Evolutionary conservation across 2,888 invertebrate genomes (phyloP).

Genomic region (Drosophila diplacantha): DNA sequence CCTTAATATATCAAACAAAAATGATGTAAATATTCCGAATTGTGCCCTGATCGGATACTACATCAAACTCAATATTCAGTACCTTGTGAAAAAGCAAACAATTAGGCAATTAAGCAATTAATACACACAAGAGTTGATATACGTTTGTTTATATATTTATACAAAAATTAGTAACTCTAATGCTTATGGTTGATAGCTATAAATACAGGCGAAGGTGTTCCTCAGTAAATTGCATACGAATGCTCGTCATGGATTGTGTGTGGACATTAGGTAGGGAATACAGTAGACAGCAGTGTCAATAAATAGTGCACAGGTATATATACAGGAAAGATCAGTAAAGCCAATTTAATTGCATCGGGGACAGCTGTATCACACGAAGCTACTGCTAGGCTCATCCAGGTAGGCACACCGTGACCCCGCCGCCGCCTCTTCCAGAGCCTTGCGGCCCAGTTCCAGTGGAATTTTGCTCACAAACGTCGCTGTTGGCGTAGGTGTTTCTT

Average conservation of each 20-base stretch:
- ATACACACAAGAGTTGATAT: neutral
- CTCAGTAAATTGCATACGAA: conserved; percentile 29
- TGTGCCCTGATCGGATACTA: too few relatives aligned
- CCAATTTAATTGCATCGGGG: conserved; percentile 15
- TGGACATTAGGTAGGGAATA: conserved; percentile 27
- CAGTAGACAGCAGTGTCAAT: conserved; percentile 20
- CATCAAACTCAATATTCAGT: neutral
- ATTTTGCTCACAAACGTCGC: conserved; percentile 63
- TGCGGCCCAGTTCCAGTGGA: conserved; percentile 58
- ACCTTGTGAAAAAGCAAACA: neutral
- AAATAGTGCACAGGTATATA: conserved; percentile 42
- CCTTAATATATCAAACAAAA: neutral
- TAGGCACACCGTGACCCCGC: conserved; percentile 78
- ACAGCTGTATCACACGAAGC: conserved; percentile 79
- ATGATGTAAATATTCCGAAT: neutral
- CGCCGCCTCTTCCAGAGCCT: conserved; percentile 60
- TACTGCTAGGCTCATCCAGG: conserved; percentile 82
- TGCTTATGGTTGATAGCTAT: conserved; percentile 43
- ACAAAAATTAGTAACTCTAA: conserved; percentile 42
- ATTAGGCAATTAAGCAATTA: neutral
- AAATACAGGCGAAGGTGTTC: conserved; percentile 46
- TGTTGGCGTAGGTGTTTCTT: conserved; percentile 22
- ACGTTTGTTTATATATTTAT: conserved; percentile 33
- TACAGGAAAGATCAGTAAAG: conserved; percentile 28
- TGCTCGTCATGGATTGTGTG: conserved; percentile 48